Evolutionary conservation across 2,113 vertebrate genomes (phyloP).

Genomic region (Nematolebias whitei): DNA sequence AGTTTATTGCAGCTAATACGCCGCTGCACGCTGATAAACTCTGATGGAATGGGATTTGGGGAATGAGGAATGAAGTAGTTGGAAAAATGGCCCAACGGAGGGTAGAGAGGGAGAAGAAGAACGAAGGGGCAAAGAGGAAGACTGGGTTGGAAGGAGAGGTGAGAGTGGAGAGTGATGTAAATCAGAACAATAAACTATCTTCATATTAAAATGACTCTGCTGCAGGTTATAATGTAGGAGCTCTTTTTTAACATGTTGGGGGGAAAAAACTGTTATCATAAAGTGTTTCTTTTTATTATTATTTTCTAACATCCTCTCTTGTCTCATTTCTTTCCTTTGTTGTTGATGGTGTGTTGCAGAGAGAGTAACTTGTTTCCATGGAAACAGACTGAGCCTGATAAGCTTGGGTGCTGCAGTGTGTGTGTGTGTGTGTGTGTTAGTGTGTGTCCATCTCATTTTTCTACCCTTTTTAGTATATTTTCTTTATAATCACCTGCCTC

Average conservation of each 20-base stretch:
- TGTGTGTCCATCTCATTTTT: background rate
- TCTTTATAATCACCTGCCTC: no score
- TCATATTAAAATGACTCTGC: background rate
- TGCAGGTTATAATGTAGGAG: background rate
- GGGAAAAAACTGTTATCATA: no score
- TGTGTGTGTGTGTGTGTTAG: conserved; percentile 22
- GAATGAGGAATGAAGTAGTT: background rate
- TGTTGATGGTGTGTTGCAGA: conserved; percentile 48
- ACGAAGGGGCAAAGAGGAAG: no score
- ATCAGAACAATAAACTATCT: background rate
- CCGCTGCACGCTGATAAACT: conserved; percentile 32
- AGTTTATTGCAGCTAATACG: conserved; percentile 31
- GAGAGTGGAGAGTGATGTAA: background rate
- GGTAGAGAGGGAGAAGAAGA: background rate
- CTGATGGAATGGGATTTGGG: conserved; percentile 23
- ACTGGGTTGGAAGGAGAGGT: background rate
- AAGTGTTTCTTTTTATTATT: background rate
- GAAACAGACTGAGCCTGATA: conserved; percentile 65
- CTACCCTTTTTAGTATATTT: no score
- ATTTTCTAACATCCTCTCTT: conserved; percentile 2
- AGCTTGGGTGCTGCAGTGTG: conserved; percentile 37
- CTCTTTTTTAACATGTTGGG: background rate
- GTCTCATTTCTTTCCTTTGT: conserved; percentile 55
- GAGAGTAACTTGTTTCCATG: conserved; percentile 75
- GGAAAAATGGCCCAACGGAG: conserved; percentile 1